Conservation (phyloP, 1,140 invertebrate species). For the Chrysomallon squamiferum region DNA sequence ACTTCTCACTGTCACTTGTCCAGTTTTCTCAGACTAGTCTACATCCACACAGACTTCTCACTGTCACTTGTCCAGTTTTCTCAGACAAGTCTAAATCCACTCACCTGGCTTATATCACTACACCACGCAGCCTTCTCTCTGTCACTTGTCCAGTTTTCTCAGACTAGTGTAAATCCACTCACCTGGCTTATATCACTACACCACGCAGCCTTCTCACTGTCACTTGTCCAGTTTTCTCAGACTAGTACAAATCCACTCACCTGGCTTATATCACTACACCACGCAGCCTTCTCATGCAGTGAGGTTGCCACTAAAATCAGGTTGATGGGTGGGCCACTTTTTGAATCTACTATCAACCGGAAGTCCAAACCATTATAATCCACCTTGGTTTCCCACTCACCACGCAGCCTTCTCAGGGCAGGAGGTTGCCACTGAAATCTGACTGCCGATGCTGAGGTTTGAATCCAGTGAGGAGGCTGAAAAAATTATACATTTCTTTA, state of each 20-base stretch:
- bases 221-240: too few relatives aligned
- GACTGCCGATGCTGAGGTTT: conserved; percentile 52
- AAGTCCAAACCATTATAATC: conserved; percentile 85
- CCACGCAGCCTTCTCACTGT: too few relatives aligned
- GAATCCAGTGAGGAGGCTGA: conserved; percentile 58
- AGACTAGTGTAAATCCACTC: too few relatives aligned
- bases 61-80: too few relatives aligned
- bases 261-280: conserved; percentile 91
- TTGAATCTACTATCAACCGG: conserved; percentile 76
- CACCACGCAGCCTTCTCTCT: too few relatives aligned
- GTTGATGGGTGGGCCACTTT: conserved; percentile 67
- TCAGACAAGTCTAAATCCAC: too few relatives aligned
- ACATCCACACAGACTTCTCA: too few relatives aligned
- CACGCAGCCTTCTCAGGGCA: conserved; percentile 27
- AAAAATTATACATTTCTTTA: too few relatives aligned
- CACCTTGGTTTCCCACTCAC: conserved; percentile 40
- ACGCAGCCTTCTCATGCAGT: conserved; percentile 89
- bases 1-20: too few relatives aligned
- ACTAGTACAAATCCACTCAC: conserved; percentile 58
- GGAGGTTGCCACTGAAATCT: conserved; percentile 41
- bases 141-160: too few relatives aligned
- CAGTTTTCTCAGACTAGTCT: too few relatives aligned
- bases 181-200: conserved; percentile 43
- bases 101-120: too few relatives aligned
- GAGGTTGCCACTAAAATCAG: conserved; percentile 84